Base-by-base conservation (phyloP, 2,888 invertebrate genomes). In the Ellobium chinense region DNA sequence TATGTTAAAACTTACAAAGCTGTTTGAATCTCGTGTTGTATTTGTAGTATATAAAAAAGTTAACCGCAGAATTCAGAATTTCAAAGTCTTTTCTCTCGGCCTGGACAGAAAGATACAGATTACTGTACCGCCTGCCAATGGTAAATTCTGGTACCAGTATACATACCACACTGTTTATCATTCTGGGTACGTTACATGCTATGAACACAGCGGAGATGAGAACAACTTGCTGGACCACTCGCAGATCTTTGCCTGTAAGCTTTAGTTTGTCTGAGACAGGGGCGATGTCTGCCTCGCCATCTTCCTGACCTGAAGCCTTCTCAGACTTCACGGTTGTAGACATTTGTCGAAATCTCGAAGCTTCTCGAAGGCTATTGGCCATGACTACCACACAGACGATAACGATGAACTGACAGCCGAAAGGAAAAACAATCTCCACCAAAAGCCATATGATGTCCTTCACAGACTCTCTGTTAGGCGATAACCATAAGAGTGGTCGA, bases 1-100 rank as follows among this genome's bases (percentile, higher is more conserved):
- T n/a, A n/a, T n/a, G n/a, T n/a, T n/a, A n/a, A n/a, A n/a, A n/a
- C n/a, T n/a, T n/a, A n/a, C n/a, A n/a, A n/a, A n/a, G n/a, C n/a
- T n/a, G n/a, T n/a, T n/a, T n/a, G 36, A 36, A 72, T 18, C 58
- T 72, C 0, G 72, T 56, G 31, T 72, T 72, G 24, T 72, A 72
- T 36, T 24, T 58, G 39, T 24, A 58, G 24, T 72, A 72, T 27
- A 72, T 72, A 7, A 58, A 9, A 2, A 24, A 24, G 39, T 58
- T 72, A n/a, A 72, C n/a, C 0, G 58, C 12, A 0, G 72, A 14
- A 21, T 72, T 72, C 9, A 72, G 5, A 24, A 60, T 58, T 24
- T 72, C 58, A 24, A 56, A 58, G 9, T 36, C 21, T 9, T 72
- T 5, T 58, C 36, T 58, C 18, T 58, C 21, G 36, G 12, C 21